These are phyloP conservation scores for Dascyllus trimaculatus DNA, from an alignment of 2,113 vertebrate species.

Conservation along the genomic window DNA sequence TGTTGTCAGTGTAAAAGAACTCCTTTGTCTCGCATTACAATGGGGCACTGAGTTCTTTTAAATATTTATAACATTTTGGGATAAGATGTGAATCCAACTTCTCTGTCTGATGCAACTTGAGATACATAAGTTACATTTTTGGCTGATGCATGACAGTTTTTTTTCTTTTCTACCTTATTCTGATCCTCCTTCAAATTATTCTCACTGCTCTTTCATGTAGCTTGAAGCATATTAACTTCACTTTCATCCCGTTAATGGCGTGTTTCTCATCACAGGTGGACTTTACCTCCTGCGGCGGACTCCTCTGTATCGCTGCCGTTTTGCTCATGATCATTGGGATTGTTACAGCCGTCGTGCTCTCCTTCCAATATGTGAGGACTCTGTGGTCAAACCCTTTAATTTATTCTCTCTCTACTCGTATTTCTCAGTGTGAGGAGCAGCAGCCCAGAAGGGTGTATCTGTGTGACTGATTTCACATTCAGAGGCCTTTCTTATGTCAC, in stretches of 20 bases:
- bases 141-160: conserved; percentile 2
- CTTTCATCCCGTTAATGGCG: conserved; percentile 62
- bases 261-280: conserved; percentile 89
- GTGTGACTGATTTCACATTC: conserved; percentile 45
- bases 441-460: conserved; percentile 29
- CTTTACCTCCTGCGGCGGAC: conserved; percentile 93
- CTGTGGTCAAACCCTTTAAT: conserved; percentile 38
- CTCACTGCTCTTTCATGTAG: conserved; percentile 30
- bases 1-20: conserved; percentile 79
- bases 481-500: conserved; percentile 55
- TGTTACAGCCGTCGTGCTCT: conserved; percentile 89
- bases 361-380: conserved; percentile 93
- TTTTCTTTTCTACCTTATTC: background rate
- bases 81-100: conserved; percentile 64
- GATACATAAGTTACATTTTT: conserved; percentile 54
- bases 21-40: conserved; percentile 83
- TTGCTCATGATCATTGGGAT: conserved; percentile 91
- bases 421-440: conserved; percentile 27
- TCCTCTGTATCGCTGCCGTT: conserved; percentile 90
- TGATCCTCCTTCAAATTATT: conserved; percentile 33
- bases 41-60: conserved; percentile 73
- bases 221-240: conserved; percentile 40
- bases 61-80: conserved; percentile 80
- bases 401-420: conserved; percentile 33
- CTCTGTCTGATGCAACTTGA: conserved; percentile 58